These are phyloP conservation scores for Numenius phaeopus DNA, from an alignment of 2,797 vertebrate genomes.

Conservation along the genomic window DNA sequence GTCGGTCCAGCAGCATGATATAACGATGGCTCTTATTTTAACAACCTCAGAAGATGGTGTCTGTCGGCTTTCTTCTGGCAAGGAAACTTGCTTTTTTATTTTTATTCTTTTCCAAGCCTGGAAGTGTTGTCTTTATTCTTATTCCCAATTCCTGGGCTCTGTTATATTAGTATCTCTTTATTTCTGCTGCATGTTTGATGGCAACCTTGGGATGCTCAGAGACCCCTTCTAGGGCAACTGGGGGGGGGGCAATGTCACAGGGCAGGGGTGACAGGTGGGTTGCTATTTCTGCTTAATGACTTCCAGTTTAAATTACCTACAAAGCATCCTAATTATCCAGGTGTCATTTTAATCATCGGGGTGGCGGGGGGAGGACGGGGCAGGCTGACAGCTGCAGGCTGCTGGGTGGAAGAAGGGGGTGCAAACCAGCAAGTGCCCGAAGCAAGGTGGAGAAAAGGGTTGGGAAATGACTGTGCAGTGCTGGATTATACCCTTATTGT, in stretches of 20 bases:
- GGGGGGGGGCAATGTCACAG: neutral
- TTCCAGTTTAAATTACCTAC: conserved; percentile 66
- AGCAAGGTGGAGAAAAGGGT: neutral
- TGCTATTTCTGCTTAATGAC: conserved; percentile 64
- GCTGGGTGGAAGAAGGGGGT: neutral
- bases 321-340: conserved; percentile 59
- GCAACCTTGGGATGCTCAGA: conserved; percentile 59
- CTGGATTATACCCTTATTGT: neutral
- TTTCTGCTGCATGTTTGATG: conserved; percentile 65
- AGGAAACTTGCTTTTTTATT: neutral
- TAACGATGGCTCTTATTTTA: conserved; percentile 41
- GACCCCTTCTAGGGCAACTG: conserved; percentile 35
- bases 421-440: neutral
- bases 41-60: conserved; percentile 42
- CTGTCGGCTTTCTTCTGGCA: conserved; percentile 47
- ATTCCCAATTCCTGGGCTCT: conserved; percentile 56
- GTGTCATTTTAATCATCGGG: conserved; percentile 23
- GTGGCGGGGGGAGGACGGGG: neutral
- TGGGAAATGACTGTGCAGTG: neutral
- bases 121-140: conserved; percentile 53
- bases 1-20: conserved; percentile 34
- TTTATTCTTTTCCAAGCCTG: neutral
- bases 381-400: neutral
- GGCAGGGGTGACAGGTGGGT: neutral
- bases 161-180: conserved; percentile 60